A percentile compares a stretch with the other conserved stretches of the same genome.
Conservation (phyloP, 2,888 invertebrate species). For the Stenotaenia linearis region DNA sequence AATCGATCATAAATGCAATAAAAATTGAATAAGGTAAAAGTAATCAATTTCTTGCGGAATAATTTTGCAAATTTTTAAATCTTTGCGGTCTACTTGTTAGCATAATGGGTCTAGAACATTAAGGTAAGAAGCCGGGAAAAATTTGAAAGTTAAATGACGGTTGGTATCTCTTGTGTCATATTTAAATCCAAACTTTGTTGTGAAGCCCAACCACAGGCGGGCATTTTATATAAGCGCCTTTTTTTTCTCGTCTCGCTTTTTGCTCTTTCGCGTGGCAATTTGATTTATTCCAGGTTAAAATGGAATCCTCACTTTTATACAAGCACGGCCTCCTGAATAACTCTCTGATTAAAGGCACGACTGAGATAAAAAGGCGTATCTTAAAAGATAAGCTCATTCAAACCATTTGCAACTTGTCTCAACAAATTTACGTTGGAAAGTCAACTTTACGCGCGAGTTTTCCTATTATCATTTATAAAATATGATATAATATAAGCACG, state of each 20-base stretch:
- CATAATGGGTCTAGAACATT: neutral
- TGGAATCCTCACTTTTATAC: neutral
- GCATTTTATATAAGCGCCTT: neutral
- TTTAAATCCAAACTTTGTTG: neutral
- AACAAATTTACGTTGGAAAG: neutral
- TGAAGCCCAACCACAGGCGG: neutral
- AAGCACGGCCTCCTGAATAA: neutral
- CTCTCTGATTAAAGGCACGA: neutral
- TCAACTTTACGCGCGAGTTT: neutral
- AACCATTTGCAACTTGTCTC: neutral
- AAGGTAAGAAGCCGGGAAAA: neutral
- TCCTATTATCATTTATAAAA: too few relatives aligned
- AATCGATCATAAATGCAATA: neutral
- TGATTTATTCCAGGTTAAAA: conserved; percentile 11
- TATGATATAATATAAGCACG: neutral
- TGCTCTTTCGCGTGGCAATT: neutral
- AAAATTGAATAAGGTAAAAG: neutral
- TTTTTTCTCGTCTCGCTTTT: neutral
- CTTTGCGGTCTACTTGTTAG: neutral
- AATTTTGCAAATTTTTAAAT: neutral
- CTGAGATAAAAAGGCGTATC: too few relatives aligned
- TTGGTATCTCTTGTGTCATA: conserved; percentile 21
- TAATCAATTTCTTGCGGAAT: conserved; percentile 17
- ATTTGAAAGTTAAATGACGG: neutral
- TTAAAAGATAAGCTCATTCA: neutral